Percentiles rank a stretch among this genome's conserved stretches.
These are phyloP conservation scores for Synchiropus splendidus DNA, from an alignment of 2,113 vertebrate species.

Conservation along the genomic window DNA sequence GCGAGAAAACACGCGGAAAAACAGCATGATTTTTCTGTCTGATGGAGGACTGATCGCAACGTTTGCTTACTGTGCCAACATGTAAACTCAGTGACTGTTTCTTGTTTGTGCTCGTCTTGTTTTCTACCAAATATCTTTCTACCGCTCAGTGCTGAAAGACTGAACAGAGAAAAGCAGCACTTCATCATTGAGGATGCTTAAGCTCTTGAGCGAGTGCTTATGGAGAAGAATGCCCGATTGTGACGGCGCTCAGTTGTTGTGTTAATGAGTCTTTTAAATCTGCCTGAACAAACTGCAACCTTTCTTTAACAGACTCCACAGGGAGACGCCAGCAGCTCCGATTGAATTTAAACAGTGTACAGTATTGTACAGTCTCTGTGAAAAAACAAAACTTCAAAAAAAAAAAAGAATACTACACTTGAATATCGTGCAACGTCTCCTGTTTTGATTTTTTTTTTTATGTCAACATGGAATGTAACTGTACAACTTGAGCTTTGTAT, in stretches of 20 bases:
- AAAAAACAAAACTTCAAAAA: too few species aligned
- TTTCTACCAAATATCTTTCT: constrained; percentile 36
- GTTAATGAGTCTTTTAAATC: constrained; percentile 39
- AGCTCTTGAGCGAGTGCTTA: constrained; percentile 19
- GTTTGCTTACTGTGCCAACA: constrained; percentile 34
- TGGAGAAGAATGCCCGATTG: constrained; percentile 27
- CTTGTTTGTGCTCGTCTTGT: constrained; percentile 36
- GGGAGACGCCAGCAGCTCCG: constrained; percentile 34
- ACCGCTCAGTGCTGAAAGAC: constrained; percentile 18
- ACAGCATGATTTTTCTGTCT: constrained; percentile 9
- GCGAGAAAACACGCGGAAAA: not conserved
- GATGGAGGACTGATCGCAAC: constrained; percentile 24
- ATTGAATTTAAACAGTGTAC: constrained; percentile 75
- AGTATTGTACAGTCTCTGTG: constrained; percentile 61
- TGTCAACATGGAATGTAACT: constrained; percentile 94
- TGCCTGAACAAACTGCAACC: constrained; percentile 12
- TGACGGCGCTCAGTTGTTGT: constrained; percentile 13
- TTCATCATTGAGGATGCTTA: constrained; percentile 24
- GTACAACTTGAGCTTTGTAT: constrained; percentile 92
- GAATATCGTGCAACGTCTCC: constrained; percentile 57
- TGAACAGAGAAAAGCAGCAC: constrained; percentile 15
- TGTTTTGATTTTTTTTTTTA: constrained; percentile 31
- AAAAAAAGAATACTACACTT: constrained; percentile 41
- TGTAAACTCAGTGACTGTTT: constrained; percentile 24
- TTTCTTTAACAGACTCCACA: constrained; percentile 27